Evolutionary conservation across 2,797 vertebrate genomes (phyloP), one percentile per base, ranked within the genome.

Genomic region (Oreochromis grahami): DNA sequence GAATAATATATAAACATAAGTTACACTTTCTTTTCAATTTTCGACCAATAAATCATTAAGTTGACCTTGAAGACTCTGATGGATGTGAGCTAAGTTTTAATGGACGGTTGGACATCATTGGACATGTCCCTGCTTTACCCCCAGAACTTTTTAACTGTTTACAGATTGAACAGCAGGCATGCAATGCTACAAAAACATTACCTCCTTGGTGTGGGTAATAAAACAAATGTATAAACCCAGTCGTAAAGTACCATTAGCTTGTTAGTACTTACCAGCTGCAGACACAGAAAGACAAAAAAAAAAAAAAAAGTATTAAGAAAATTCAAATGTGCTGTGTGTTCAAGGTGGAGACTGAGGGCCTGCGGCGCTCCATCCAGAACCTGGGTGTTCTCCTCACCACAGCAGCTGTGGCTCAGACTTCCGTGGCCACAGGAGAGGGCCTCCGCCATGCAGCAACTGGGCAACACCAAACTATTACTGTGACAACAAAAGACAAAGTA

Each of bases 401-500:
- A 3, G 96, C 96, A 0, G 98, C 98, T 3, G 97, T 98, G 1
- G 97, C 97, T 8, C 97, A 98, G 84, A 96, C 97, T 79, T 97
- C 97, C 0, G 98, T 99, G 36, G 98, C 98, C 87, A 98, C 98
- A 0, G 98, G 98, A 2, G 98, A 99, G 77, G 98, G 98, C 19
- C 96, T 99, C 63, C 97, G 98, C 76, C 98, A 98, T 2, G 97
- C 98, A 0, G 95, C 98, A 2, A 97, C 98, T 2, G 98, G 98
- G n/a, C 98, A 98, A 89, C 96, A 97, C 3, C 96, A 96, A 80
- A 97, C 97, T 0, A 93, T 98, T 84, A 99, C 98, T 0, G 96
- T 99, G 91, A 99, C 98, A 45, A 98, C 98, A 83, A 99, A 99
- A 95, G 98, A 99, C 95, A 99, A 98, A 84, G 95, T 96, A 91